Percentiles rank a stretch among this genome's conserved stretches.
These are phyloP conservation scores for Clavelina lepadiformis DNA, from an alignment of 23 tunicate genomes.

Conservation along the genomic window DNA sequence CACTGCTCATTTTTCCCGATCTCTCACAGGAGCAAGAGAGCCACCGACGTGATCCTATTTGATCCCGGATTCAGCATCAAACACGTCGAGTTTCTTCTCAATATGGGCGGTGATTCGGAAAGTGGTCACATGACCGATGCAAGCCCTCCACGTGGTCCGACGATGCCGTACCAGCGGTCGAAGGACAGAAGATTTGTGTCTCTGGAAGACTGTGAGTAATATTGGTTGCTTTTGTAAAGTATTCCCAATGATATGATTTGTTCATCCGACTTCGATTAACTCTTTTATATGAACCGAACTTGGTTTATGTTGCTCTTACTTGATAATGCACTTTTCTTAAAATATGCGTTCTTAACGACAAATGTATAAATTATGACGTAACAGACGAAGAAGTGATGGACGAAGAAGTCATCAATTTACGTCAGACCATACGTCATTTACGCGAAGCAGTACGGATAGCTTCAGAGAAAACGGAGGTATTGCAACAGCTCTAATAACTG, in stretches of 20 bases:
- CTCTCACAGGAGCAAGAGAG: constrained; percentile 55
- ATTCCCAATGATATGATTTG: no score
- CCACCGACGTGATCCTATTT: constrained; percentile 14
- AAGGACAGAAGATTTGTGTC: constrained; percentile 37
- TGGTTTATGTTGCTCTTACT: no score
- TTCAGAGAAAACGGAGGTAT: constrained; percentile 14
- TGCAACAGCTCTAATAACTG: no score
- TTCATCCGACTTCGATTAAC: no score
- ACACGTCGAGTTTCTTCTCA: constrained; percentile 46
- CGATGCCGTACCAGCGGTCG: constrained; percentile 30
- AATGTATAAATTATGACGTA: no score
- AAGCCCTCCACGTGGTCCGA: constrained; percentile 18
- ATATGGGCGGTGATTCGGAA: constrained; percentile 23
- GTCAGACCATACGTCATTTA: constrained; percentile 14
- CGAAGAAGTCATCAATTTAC: constrained; percentile 22
- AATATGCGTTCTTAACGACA: no score
- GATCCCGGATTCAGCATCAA: constrained; percentile 61
- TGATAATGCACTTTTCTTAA: no score
- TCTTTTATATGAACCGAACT: no score
- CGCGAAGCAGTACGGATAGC: constrained; percentile 9
- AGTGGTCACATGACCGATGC: background rate
- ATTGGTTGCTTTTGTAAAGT: no score
- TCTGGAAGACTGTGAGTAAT: constrained; percentile 45
- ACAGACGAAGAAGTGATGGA: constrained; percentile 76
- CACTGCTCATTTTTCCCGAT: no score